Conservation (phyloP, 2,797 vertebrate species). For the Nannoperca australis region DNA sequence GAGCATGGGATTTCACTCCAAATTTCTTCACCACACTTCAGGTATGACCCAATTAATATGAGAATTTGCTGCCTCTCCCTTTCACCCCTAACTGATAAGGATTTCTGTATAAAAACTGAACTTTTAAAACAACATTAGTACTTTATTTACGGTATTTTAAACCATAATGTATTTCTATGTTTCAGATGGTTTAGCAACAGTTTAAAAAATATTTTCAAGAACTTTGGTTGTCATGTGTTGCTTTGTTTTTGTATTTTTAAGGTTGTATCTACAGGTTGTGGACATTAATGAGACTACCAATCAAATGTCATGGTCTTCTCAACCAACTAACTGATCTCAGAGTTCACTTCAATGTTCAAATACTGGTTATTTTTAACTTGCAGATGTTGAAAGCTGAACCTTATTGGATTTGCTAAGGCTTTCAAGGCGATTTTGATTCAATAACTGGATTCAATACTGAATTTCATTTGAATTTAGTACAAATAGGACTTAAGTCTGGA, state of each 20-base stretch:
- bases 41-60: conserved; percentile 87
- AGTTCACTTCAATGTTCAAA: background rate
- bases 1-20: conserved; percentile 84
- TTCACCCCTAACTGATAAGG: conserved; percentile 73
- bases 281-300: background rate
- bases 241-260: background rate
- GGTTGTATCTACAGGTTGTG: background rate
- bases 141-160: background rate
- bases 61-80: conserved; percentile 72
- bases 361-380: background rate
- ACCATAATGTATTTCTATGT: background rate
- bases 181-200: background rate
- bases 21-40: conserved; percentile 78
- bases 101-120: conserved; percentile 60
- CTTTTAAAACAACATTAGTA: conserved; percentile 50
- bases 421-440: background rate
- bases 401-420: background rate
- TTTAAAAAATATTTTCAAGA: background rate
- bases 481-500: background rate
- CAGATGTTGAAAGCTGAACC: background rate
- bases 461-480: background rate
- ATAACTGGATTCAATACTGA: background rate
- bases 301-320: background rate
- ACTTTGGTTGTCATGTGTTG: background rate
- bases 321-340: background rate